Evolutionary conservation across 2,113 vertebrate species (phyloP), one percentile per base, ranked within the genome.

Genomic region (Cacatua alba): DNA sequence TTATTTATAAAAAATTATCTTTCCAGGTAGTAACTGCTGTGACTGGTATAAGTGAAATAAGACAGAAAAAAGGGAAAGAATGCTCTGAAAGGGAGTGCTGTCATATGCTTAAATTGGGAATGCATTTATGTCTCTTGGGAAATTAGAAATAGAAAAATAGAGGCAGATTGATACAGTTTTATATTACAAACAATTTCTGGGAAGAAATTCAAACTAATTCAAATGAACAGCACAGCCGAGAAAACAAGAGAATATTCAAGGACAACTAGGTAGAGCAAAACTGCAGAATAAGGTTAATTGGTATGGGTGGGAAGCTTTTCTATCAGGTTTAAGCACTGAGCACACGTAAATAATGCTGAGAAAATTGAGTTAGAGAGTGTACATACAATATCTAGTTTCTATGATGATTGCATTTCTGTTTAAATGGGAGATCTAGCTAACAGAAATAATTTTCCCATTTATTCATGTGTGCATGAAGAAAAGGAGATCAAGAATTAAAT

Each of bases 401-500:
- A 51, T 48, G 89, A 96, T 97, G 94, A 97, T 92, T 97, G 80
- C 79, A 84, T 97, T 98, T 98, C 95, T 97, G 79, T 96, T 96
- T 92, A 96, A 94, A 97, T 86, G 26, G 43, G 83, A 95, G 77
- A 94, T 93, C 78, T 86, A 89, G 74, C 90, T 90, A 97, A 95
- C 63, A 70, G 92, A 97, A 98, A 97, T 97, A 77, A 93, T 97
- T 97, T 97, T 95, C 52, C 86, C 92, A 80, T 97, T 98, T 97
- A 97, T 98, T 97, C 82, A 92, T 41, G 7, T 97, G 91, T 93
- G 69, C 62, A 78, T 74, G 84, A 97, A 92, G 94, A 94, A 96
- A 98, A 98, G 82, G 89, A 88, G 92, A 98, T 97, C 86, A 78
- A 69, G 97, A 97, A 97, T 98, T 97, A 97, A 97, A 98, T 97